These are phyloP conservation scores for Gortyna flavago DNA, from an alignment of 2,888 invertebrate species.

Conservation along the genomic window DNA sequence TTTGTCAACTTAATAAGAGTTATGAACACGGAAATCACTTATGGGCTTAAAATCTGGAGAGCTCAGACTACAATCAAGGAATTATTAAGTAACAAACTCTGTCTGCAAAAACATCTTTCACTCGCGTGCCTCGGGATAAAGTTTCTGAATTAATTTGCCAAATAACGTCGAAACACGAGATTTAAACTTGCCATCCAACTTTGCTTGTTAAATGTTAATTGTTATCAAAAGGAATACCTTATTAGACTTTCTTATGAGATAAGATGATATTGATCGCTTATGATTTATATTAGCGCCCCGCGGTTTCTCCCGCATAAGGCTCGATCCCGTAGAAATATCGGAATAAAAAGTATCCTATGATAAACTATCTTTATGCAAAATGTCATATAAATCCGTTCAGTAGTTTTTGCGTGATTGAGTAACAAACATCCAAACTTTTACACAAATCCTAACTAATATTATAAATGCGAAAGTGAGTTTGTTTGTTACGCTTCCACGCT, in stretches of 20 bases:
- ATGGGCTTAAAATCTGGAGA: conserved; percentile 52
- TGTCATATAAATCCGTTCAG: background rate
- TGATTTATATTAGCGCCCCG: conserved; percentile 2
- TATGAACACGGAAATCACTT: conserved; percentile 51
- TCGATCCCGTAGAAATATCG: background rate
- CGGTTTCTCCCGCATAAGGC: background rate
- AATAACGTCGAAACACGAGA: conserved; percentile 87
- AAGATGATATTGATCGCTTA: conserved; percentile 56
- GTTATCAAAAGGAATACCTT: conserved; percentile 81
- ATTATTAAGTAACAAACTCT: conserved; percentile 81
- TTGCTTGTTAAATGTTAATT: conserved; percentile 88
- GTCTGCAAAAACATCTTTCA: conserved; percentile 83
- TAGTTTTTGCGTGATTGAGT: background rate
- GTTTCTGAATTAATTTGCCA: conserved; percentile 88
- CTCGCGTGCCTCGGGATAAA: conserved; percentile 85
- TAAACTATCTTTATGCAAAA: background rate
- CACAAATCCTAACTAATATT: background rate
- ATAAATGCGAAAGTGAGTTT: background rate
- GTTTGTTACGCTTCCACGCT: background rate
- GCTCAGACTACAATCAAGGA: conserved; percentile 70
- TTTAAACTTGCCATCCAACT: conserved; percentile 85
- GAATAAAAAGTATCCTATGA: background rate
- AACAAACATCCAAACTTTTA: background rate
- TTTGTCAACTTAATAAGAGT: conserved; percentile 19
- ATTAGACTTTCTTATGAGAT: conserved; percentile 66